phyloP scores from a whole-genome alignment of 2,113 vertebrate species.

The Neolamprologus ventralis region DNA sequence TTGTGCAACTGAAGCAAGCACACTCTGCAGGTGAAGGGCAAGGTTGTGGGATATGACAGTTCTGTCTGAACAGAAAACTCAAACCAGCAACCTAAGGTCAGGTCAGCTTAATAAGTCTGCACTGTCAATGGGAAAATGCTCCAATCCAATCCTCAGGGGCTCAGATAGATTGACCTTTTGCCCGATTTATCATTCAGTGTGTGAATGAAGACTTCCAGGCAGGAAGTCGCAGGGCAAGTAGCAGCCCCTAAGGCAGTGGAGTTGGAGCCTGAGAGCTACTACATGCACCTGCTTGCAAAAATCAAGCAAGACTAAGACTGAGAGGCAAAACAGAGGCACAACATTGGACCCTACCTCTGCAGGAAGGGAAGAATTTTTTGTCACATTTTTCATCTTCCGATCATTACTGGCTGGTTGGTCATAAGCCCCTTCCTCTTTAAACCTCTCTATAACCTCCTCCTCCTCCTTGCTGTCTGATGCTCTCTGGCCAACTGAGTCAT shows the following conservation, averaged over 20 bases:
- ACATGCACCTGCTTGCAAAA: slow-evolving; percentile 3
- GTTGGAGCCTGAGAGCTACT: slow-evolving; percentile 8
- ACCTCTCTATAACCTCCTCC: slow-evolving; percentile 9
- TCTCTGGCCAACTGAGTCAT: not conserved
- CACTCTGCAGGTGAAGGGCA: not conserved
- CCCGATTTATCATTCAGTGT: not conserved
- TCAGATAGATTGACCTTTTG: not conserved
- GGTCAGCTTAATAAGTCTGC: not conserved
- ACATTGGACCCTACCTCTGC: slow-evolving; percentile 60
- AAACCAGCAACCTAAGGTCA: not conserved
- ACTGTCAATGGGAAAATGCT: not conserved
- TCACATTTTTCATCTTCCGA: not conserved
- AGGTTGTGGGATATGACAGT: not conserved
- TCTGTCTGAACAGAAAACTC: not conserved
- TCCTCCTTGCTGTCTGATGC: not conserved
- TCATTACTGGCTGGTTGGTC: not conserved
- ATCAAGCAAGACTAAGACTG: not conserved
- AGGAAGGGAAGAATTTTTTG: not conserved
- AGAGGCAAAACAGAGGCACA: not conserved
- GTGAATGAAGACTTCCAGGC: not conserved
- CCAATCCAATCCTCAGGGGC: slow-evolving; percentile 54
- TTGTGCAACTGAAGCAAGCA: not conserved
- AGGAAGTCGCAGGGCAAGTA: not conserved
- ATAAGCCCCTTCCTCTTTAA: not conserved
- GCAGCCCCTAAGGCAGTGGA: slow-evolving; percentile 45